Base-by-base conservation (phyloP, 1,140 invertebrate species). In the Drosophila sproati region DNA sequence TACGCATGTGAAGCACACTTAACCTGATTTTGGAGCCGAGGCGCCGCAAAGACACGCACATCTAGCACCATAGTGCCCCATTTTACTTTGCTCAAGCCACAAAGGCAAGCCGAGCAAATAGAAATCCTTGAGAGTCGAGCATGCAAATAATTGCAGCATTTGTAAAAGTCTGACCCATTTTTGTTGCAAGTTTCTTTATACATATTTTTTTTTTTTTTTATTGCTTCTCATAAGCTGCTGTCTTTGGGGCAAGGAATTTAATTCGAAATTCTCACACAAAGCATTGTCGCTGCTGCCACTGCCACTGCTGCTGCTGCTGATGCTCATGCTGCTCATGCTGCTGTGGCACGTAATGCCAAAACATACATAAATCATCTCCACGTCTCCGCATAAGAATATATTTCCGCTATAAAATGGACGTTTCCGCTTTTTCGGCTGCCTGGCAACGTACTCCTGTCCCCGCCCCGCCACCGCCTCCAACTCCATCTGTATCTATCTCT, bases 371-470 rank as follows among this genome's bases (percentile, higher is more conserved):
- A 88, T 89, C 83, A 88, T 88, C 80, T 66, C 60, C 59, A 77
- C 85, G 83, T 87, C 83, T 88, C 80, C 80, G 83, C 83, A 87
- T 82, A 89, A 83, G 83, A 88, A 88, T 88, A 88, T 88, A 88
- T 88, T 88, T 88, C 83, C 85, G 85, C 85, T 88, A 89, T 89
- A 88, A 83, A 88, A 88, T 80, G 85, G 83, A 88, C 77, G 85
- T 82, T 83, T 88, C 83, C 83, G 85, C 80, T 78, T 88, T 88
- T 88, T 77, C 73, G 85, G 73, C 61, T 76, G 57, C 78, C 48
- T 54, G 47, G 52, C 55, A 57, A 51, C 61, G 29, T 7, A 3
- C 34, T 37, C 12, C 7, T n/a, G 2, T 5, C 12, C 28, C 12
- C 2, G 5, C 31, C 1, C 20, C 8, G 12, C 35, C 12, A 43